A percentile compares a stretch with the other conserved stretches of the same genome.
Evolutionary conservation across 2,797 vertebrate genomes (phyloP).

Genomic region (Channallabes apus): DNA sequence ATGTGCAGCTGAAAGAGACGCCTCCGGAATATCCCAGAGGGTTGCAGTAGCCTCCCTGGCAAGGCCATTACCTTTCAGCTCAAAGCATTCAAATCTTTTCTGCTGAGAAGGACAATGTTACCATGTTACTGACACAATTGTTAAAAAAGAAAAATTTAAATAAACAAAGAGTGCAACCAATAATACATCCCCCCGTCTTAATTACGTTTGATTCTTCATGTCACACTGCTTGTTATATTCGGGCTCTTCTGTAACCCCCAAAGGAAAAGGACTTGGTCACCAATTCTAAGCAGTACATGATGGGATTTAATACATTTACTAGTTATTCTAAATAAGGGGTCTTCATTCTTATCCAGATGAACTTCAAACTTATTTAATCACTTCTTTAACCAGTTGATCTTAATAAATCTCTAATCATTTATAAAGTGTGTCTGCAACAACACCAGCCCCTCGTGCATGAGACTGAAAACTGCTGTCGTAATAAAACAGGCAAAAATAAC

Average conservation of each 20-base stretch:
- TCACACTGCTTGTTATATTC: background rate
- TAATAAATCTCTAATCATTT: background rate
- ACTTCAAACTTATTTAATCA: background rate
- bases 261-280: no score
- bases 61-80: slow-evolving; percentile 44
- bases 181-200: background rate
- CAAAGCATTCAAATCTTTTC: slow-evolving; percentile 35
- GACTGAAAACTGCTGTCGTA: background rate
- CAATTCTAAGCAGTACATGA: background rate
- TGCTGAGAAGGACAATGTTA: slow-evolving; percentile 1
- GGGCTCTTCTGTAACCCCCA: background rate
- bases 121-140: background rate
- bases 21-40: slow-evolving; percentile 50
- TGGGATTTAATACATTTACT: background rate
- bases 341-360: background rate
- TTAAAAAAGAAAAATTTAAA: background rate
- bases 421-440: background rate
- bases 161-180: background rate
- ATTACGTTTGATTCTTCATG: background rate
- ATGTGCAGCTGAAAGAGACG: slow-evolving; percentile 37
- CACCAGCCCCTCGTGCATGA: background rate
- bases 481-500: background rate
- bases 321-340: background rate
- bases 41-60: slow-evolving; percentile 52
- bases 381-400: no score